These are phyloP conservation scores for Hafferia zeledoni DNA, from an alignment of 2,797 vertebrate genomes.

Conservation along the genomic window DNA sequence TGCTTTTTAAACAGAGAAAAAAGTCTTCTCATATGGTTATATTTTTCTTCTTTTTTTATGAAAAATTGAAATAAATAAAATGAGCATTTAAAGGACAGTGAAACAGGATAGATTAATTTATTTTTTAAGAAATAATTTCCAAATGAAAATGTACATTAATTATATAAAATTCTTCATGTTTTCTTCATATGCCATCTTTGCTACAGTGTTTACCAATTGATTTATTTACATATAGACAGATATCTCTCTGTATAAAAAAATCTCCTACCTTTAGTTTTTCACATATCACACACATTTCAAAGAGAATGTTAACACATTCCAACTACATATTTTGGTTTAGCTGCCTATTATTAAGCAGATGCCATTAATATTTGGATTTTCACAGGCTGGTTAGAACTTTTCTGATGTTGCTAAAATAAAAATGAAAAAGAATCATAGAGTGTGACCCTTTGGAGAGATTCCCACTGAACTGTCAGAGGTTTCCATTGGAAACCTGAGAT, in stretches of 20 bases:
- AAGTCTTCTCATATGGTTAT: neutral
- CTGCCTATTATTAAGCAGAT: neutral
- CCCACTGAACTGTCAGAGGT: neutral
- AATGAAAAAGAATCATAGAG: neutral
- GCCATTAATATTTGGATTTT: neutral
- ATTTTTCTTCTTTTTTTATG: neutral
- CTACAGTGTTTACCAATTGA: neutral
- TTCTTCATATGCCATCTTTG: neutral
- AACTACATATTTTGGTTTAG: neutral
- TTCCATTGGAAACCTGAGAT: neutral
- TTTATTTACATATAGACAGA: neutral
- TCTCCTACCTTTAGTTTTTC: neutral
- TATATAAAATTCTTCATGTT: neutral
- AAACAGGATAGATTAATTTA: neutral
- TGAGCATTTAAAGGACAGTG: neutral
- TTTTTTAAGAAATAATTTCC: neutral
- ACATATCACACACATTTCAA: neutral
- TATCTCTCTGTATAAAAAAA: neutral
- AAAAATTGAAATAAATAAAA: neutral
- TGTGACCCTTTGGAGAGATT: neutral
- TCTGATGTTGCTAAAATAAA: neutral
- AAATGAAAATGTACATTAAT: neutral
- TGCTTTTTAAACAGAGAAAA: neutral
- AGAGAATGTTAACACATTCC: neutral
- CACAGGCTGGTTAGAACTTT: neutral